Base-by-base conservation (phyloP, 2,113 vertebrate species). In the Poeciliopsis turrubarensis region DNA sequence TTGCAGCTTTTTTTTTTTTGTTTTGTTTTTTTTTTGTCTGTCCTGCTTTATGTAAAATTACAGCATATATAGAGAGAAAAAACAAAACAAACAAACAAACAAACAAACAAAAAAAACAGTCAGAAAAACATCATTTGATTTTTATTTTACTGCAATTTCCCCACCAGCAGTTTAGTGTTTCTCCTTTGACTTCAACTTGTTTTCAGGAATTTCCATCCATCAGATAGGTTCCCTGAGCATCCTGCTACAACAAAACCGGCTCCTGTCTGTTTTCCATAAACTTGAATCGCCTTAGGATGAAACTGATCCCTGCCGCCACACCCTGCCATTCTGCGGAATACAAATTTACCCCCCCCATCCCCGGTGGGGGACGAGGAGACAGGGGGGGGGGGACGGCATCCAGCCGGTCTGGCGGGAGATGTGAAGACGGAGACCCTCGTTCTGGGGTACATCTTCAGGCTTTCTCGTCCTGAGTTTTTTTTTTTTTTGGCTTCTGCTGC, bases 291-390 rank as follows among this genome's bases (percentile, higher is more conserved):
- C 17, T 13, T 12, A 19, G 57, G 51, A 26, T 62, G 39, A 67
- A 79, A 79, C 22, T 47, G 61, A 70, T 68, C 62, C 57, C 0
- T 8, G 29, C 25, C 65, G 84, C 89, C 90, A 89, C 92, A 90
- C 90, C 90, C 91, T 86, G 77, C 82, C 80, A 71, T 75, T 81
- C 85, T 88, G 86, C 80, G 41, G 73, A 79, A 10, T 29, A 68
- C 60, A 73, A 72, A 74, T 61, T 30, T 68, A 85, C 85, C 75
- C 78, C n/a, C n/a, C n/a, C n/a, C n/a, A n/a, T n/a, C n/a, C 81
- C 17, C 62, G 65, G 34, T 85, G 72, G 44, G 44, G 41, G 87
- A 77, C 70, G 87, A 72, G 82, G 19, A 83, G 14, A 41, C 39
- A 1, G 68, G 25, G 86, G 37, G 47, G 3, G 9, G 34, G 63